phyloP scores from a whole-genome alignment of 2,797 vertebrate species.

The Schizopygopsis malacanthus region DNA sequence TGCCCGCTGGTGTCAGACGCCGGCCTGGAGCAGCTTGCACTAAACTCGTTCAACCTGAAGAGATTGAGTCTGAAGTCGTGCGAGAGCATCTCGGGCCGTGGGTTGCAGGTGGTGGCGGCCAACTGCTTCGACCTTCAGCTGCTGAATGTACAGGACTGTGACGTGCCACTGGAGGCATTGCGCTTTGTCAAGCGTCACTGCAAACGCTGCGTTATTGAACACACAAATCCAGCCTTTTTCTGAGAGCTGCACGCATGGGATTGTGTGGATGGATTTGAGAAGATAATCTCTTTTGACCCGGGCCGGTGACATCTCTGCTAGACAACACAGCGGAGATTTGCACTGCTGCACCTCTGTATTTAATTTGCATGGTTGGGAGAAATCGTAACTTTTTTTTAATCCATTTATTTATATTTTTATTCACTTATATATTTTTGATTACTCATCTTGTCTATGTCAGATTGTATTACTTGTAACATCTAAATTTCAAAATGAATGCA shows the following conservation, averaged over 20 bases:
- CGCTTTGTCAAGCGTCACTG: conserved; percentile 89
- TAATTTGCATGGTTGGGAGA: conserved; percentile 47
- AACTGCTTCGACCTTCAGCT: conserved; percentile 90
- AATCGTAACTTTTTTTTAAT: conserved; percentile 50
- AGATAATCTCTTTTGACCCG: conserved; percentile 12
- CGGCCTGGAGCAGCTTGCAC: conserved; percentile 86
- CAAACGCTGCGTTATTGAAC: conserved; percentile 88
- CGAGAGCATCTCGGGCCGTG: conserved; percentile 88
- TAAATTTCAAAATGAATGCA: conserved; percentile 36
- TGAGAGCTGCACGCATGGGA: conserved; percentile 65
- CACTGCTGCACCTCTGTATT: conserved; percentile 50
- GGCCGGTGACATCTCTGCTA: conserved; percentile 32
- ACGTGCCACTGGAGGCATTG: conserved; percentile 86
- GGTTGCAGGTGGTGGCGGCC: conserved; percentile 87
- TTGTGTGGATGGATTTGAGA: conserved; percentile 12
- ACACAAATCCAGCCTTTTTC: conserved; percentile 91
- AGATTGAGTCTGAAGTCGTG: conserved; percentile 88
- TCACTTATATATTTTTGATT: conserved; percentile 47
- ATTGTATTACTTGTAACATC: conserved; percentile 43
- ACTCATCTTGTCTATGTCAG: conserved; percentile 22
- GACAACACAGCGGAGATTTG: conserved; percentile 11
- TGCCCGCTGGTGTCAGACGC: conserved; percentile 88
- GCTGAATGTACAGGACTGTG: conserved; percentile 90
- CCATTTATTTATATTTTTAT: conserved; percentile 54
- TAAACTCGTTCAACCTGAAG: conserved; percentile 90